These are phyloP conservation scores for Halisarca cf. caerulea DNA, from an alignment of 37 sponge, comb jelly and placozoan species.

Conservation along the genomic window DNA sequence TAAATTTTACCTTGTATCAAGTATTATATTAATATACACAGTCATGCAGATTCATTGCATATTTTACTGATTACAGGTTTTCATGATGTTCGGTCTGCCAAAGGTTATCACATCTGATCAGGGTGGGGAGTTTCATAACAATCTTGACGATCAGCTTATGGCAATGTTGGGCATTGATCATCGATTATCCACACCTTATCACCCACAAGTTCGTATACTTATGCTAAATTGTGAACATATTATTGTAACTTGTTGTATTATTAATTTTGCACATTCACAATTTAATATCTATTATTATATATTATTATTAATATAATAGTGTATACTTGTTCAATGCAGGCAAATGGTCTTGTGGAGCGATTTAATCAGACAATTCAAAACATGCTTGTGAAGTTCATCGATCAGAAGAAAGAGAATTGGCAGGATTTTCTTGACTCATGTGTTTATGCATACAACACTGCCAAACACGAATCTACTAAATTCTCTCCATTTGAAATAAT, in stretches of 20 bases:
- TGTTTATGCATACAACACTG: conserved; percentile 79
- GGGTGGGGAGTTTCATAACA: neutral
- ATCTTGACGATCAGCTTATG: neutral
- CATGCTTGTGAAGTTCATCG: conserved; percentile 70
- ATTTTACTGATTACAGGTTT: neutral
- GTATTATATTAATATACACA: neutral
- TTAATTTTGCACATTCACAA: too few relatives aligned
- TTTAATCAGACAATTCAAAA: conserved; percentile 69
- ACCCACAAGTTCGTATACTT: conserved; percentile 18
- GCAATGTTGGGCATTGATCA: neutral
- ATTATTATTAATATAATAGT: neutral
- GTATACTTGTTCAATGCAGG: conserved; percentile 27
- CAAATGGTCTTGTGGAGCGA: conserved; percentile 73
- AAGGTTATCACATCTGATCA: neutral
- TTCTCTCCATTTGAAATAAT: conserved; percentile 76
- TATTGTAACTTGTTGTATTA: too few relatives aligned
- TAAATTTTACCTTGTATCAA: too few relatives aligned
- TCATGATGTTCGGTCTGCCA: conserved; percentile 4
- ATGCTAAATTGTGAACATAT: too few relatives aligned
- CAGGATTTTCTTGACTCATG: conserved; percentile 54
- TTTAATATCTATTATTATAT: too few relatives aligned
- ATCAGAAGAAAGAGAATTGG: conserved; percentile 47
- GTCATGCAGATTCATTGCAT: neutral
- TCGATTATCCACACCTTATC: neutral
- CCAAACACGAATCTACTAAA: conserved; percentile 64